Conservation (phyloP, 2,888 invertebrate species). For the Coelopa pilipes region DNA sequence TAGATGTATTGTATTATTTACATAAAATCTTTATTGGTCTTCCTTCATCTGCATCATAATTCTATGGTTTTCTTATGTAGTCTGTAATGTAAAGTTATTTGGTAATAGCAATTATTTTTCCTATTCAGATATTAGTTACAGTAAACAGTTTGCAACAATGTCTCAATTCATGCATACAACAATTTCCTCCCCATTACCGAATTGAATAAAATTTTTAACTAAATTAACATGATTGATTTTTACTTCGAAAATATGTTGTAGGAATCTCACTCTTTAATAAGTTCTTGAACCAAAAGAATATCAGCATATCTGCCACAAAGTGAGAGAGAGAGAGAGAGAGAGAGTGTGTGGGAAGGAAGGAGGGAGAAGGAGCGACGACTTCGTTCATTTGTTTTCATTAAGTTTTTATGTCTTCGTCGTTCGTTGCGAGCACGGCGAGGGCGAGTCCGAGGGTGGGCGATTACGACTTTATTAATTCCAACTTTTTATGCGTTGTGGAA, state of each 20-base stretch:
- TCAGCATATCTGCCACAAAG: no score
- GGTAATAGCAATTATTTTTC: slow-evolving; percentile 17
- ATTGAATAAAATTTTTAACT: slow-evolving; percentile 38
- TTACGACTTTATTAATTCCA: slow-evolving; percentile 7
- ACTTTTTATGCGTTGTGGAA: not conserved
- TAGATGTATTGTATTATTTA: slow-evolving; percentile 15
- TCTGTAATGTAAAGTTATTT: slow-evolving; percentile 29
- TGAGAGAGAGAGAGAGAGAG: no score
- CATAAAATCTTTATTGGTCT: slow-evolving; percentile 31
- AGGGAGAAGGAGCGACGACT: no score
- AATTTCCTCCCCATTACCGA: slow-evolving; percentile 22
- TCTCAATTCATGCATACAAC: slow-evolving; percentile 24
- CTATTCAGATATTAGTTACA: not conserved
- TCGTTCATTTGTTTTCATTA: slow-evolving; percentile 4
- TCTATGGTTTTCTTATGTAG: not conserved
- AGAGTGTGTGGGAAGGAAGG: not conserved
- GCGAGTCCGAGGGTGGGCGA: not conserved
- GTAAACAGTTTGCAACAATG: slow-evolving; percentile 17
- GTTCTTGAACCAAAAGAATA: no score
- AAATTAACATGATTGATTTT: not conserved
- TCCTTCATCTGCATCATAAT: slow-evolving; percentile 13
- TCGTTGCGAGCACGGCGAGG: not conserved
- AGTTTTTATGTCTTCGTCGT: slow-evolving; percentile 3
- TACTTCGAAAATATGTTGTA: not conserved
- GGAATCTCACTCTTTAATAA: no score